A percentile compares a stretch with the other conserved stretches of the same genome.
phyloP scores from a whole-genome alignment of 2,888 invertebrate species.

The Phalera bucephala region DNA sequence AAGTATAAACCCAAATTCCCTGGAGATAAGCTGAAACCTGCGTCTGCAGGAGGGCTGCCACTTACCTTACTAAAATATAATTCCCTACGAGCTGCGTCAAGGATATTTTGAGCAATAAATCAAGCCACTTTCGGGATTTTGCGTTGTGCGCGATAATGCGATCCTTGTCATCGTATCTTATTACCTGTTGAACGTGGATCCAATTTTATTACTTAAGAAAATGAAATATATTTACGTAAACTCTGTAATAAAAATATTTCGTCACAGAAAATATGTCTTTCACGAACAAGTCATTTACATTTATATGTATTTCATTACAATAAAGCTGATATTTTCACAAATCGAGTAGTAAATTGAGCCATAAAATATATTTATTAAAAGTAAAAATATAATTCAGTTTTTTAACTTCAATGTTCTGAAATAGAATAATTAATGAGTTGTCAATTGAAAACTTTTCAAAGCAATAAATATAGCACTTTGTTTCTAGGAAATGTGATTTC shows the following conservation, averaged over 20 bases:
- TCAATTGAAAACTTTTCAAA: conserved; percentile 38
- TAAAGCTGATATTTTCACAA: too few species aligned
- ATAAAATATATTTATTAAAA: too few species aligned
- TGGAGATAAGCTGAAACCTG: conserved; percentile 10
- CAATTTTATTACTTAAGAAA: conserved; percentile 46
- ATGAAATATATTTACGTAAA: conserved; percentile 30
- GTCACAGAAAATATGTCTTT: not conserved
- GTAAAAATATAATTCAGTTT: too few species aligned
- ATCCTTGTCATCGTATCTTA: conserved; percentile 66
- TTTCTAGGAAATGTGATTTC: conserved; percentile 58
- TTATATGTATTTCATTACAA: too few species aligned
- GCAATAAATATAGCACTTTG: conserved; percentile 60
- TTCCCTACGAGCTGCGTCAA: conserved; percentile 45
- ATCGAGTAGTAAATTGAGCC: too few species aligned
- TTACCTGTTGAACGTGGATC: conserved; percentile 63
- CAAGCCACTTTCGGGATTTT: conserved; percentile 59
- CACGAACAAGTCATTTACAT: too few species aligned
- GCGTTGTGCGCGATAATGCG: conserved; percentile 57
- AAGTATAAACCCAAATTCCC: conserved; percentile 15
- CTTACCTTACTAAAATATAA: conserved; percentile 42
- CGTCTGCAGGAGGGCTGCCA: conserved; percentile 17
- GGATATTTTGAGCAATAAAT: conserved; percentile 62
- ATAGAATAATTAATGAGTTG: conserved; percentile 26
- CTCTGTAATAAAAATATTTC: too few species aligned
- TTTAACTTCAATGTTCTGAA: too few species aligned